Evolutionary conservation across 2,113 vertebrate species (phyloP).

Genomic region (Bungarus multicinctus): DNA sequence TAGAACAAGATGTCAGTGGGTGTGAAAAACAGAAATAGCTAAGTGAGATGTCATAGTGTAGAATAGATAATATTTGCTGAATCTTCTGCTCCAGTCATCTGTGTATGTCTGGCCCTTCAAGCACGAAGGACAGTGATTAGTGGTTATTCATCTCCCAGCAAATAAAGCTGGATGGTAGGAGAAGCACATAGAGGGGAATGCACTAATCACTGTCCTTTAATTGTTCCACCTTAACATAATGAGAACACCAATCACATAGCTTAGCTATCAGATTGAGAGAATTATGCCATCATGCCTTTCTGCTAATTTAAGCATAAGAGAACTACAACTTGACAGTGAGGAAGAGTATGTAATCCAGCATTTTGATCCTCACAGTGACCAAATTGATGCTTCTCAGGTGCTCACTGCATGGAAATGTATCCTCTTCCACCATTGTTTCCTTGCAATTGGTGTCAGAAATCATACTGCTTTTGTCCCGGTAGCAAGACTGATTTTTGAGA

Average conservation of each 20-base stretch:
- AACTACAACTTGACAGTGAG: neutral
- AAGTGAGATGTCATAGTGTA: neutral
- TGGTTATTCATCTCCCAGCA: neutral
- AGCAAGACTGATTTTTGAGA: neutral
- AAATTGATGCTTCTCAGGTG: neutral
- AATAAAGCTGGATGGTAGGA: neutral
- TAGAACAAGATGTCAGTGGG: neutral
- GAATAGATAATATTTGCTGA: neutral
- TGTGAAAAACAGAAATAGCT: neutral
- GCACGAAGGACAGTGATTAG: neutral
- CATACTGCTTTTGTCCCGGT: neutral
- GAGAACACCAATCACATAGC: neutral
- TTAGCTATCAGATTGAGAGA: neutral
- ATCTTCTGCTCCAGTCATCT: neutral
- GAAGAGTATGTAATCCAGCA: neutral
- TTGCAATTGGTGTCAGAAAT: neutral
- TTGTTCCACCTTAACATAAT: neutral
- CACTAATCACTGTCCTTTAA: neutral
- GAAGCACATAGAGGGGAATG: neutral
- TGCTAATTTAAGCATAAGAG: neutral
- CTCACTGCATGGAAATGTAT: neutral
- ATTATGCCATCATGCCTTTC: neutral
- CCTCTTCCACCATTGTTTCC: neutral
- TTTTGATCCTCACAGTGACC: neutral
- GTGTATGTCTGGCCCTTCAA: neutral